Percentiles rank a stretch among this genome's conserved stretches.
Evolutionary conservation across 2,888 invertebrate species (phyloP).

Genomic region (Leptinotarsa haldemani): DNA sequence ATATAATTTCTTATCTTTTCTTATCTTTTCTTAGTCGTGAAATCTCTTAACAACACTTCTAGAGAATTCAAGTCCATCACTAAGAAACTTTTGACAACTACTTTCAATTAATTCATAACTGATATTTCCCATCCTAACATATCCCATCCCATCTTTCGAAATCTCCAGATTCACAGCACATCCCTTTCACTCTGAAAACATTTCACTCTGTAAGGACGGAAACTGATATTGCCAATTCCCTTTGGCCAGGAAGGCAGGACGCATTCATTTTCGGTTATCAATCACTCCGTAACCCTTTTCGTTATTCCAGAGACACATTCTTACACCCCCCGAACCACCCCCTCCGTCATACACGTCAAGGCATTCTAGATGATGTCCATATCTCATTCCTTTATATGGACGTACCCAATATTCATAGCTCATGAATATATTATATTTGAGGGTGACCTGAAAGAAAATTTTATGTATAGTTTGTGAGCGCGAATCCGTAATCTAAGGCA

Average conservation of each 20-base stretch:
- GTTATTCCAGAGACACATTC: constrained; percentile 48
- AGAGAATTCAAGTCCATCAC: no score
- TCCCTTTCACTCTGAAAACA: constrained; percentile 16
- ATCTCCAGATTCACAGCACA: constrained; percentile 15
- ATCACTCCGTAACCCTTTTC: constrained; percentile 51
- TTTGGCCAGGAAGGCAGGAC: constrained; percentile 46
- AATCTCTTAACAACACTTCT: no score
- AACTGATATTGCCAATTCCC: constrained; percentile 50
- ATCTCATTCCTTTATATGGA: constrained; percentile 52
- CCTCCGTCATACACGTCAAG: constrained; percentile 43
- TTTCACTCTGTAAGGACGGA: constrained; percentile 37
- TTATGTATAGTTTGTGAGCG: constrained; percentile 44
- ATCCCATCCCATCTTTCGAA: constrained; percentile 2
- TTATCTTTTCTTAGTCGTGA: no score
- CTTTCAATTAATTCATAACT: no score
- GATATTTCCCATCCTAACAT: background rate
- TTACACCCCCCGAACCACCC: constrained; percentile 36
- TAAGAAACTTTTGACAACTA: no score
- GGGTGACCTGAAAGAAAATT: constrained; percentile 45
- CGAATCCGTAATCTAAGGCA: constrained; percentile 44
- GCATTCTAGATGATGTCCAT: constrained; percentile 51
- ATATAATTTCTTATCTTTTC: no score
- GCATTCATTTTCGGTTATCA: constrained; percentile 51
- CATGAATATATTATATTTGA: constrained; percentile 49
- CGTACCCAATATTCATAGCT: constrained; percentile 51